Evolutionary conservation across 2,888 invertebrate genomes (phyloP), one percentile per base, ranked within the genome.

Genomic region (Deilephila porcellus): DNA sequence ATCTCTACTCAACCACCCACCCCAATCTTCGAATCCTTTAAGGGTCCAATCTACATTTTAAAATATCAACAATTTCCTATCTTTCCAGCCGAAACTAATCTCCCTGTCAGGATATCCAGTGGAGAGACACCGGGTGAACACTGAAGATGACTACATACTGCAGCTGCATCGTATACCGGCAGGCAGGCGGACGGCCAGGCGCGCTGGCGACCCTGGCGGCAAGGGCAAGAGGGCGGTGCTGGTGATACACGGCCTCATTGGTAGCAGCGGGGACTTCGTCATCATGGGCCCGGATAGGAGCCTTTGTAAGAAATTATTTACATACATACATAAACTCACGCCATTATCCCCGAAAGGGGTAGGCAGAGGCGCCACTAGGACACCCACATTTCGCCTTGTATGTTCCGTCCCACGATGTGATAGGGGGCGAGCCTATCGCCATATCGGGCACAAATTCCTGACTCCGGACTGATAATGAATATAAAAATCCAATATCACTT

Each of bases 231-330:
- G 85, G 73, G 89, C 91, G 0, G 90, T 96, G 3, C 84, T 96
- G 8, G 77, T 96, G 7, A 89, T 95, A 74, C 96, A 96, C 76
- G 96, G 97, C 0, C 85, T 97, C 0, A 80, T 96, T 5, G 96
- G 96, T 3, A 96, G 96, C 80, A 96, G 97, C 6, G 95, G 96
- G 0, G 96, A 96, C 83, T 97, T 96, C 95, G 90, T 97, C 7
- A 94, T 97, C 75, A 96, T 97, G 93, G 96, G 96, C 0, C 96
- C 96, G 0, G 93, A 95, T 73, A 95, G 96, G 79, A 96, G 96
- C 80, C 87, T 97, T 37, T 96, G 97, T 96, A 87, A 88, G 77
- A 59, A 3, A 25, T 37, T 14, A 45, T 45, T 14, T n/a, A n/a
- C n/a, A n/a, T n/a, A n/a, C n/a, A n/a, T n/a, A n/a, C n/a, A n/a